phyloP scores from a whole-genome alignment of 2,113 vertebrate genomes.

The Poeciliopsis prolifica region DNA sequence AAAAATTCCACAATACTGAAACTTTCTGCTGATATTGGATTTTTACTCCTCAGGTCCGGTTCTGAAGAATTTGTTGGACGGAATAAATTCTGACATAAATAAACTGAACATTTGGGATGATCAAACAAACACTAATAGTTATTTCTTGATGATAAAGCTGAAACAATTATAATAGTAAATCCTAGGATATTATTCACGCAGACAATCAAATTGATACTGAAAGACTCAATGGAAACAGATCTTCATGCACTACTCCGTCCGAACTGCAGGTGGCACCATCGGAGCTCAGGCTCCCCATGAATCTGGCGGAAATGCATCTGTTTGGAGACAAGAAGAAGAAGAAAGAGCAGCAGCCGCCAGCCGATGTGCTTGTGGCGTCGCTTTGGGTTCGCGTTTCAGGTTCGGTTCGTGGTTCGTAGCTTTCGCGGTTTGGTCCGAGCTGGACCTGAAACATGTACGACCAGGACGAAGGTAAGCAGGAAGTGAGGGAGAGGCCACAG shows the following conservation, averaged over 20 bases:
- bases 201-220: background rate
- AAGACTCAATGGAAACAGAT: background rate
- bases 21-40: no score
- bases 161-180: no score
- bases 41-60: no score
- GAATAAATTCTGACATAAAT: no score
- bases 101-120: no score
- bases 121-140: no score
- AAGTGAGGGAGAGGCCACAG: no score
- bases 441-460: slow-evolving; percentile 71
- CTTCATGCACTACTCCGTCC: background rate
- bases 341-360: background rate
- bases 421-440: background rate
- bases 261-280: background rate
- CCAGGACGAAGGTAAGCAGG: slow-evolving; percentile 79
- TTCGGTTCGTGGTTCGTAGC: background rate
- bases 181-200: no score
- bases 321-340: background rate
- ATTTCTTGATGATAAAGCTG: no score
- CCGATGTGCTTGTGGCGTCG: background rate
- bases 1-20: no score
- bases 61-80: no score
- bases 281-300: background rate
- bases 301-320: background rate
- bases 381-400: background rate